Conservation (phyloP, 1,140 invertebrate genomes). For the Apis laboriosa region DNA sequence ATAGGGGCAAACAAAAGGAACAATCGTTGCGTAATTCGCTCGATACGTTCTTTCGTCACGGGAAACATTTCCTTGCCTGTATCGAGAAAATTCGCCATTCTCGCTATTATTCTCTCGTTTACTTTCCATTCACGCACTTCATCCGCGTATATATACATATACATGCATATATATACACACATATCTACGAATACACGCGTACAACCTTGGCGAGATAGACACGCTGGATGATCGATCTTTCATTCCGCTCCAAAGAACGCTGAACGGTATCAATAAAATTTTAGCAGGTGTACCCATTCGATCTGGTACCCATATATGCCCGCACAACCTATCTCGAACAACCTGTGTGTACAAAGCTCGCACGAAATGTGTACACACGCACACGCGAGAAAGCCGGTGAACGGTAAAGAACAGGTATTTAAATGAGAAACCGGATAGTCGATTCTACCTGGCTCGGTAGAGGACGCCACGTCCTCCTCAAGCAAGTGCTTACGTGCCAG, state of each 20-base stretch:
- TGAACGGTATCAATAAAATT: slow-evolving; percentile 47
- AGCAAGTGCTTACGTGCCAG: slow-evolving; percentile 54
- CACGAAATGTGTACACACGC: neutral
- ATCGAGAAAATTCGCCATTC: neutral
- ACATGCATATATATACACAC: too few species aligned
- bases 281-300: slow-evolving; percentile 51
- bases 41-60: neutral
- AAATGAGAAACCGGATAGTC: slow-evolving; percentile 71
- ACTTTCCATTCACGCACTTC: slow-evolving; percentile 33
- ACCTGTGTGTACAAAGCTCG: too few species aligned
- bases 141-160: too few species aligned
- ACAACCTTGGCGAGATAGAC: neutral
- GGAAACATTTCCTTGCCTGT: neutral
- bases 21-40: neutral
- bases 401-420: slow-evolving; percentile 72
- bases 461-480: slow-evolving; percentile 70
- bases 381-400: slow-evolving; percentile 59
- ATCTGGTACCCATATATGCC: neutral
- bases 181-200: too few species aligned
- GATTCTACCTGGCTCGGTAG: slow-evolving; percentile 63
- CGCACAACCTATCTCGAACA: neutral
- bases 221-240: neutral
- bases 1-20: slow-evolving; percentile 3
- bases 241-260: neutral
- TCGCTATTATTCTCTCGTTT: neutral